A percentile compares a stretch with the other conserved stretches of the same genome.
These are phyloP conservation scores for Galaxias olidus DNA, from an alignment of 2,797 vertebrate species.

Conservation along the genomic window DNA sequence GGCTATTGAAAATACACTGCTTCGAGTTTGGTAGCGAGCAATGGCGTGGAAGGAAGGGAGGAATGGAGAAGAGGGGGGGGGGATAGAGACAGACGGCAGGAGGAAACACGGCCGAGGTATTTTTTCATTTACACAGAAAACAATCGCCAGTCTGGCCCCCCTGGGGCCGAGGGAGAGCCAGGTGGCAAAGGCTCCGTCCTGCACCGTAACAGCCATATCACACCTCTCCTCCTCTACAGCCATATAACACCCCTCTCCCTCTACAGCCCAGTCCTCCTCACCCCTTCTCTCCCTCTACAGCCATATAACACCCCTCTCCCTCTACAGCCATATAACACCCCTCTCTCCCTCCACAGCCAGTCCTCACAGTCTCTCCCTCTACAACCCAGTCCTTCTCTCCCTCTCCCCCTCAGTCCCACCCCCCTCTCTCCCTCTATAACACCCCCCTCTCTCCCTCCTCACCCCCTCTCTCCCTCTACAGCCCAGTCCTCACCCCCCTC, in stretches of 20 bases:
- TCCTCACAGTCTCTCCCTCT: no score
- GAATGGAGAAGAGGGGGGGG: background rate
- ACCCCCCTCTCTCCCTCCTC: no score
- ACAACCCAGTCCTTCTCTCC: no score
- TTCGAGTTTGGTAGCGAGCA: slow-evolving; percentile 42
- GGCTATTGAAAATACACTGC: slow-evolving; percentile 35
- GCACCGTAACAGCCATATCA: background rate
- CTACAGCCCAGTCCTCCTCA: no score
- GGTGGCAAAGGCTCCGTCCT: background rate
- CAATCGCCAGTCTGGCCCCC: slow-evolving; percentile 33
- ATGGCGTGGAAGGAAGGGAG: slow-evolving; percentile 1
- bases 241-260: no score
- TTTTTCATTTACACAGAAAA: slow-evolving; percentile 54
- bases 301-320: background rate
- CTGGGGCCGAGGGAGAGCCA: slow-evolving; percentile 10
- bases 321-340: no score
- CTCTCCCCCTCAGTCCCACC: no score
- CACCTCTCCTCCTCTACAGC: background rate
- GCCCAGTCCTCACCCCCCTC: no score
- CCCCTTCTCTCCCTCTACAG: no score
- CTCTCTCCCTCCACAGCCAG: no score
- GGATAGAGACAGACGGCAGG: slow-evolving; percentile 19
- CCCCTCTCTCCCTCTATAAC: no score
- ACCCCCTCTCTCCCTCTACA: no score
- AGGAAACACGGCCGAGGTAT: slow-evolving; percentile 48